A percentile compares a stretch with the other conserved stretches of the same genome.
phyloP scores from a whole-genome alignment of 2,113 vertebrate genomes.

The Pogonocichla stellata region DNA sequence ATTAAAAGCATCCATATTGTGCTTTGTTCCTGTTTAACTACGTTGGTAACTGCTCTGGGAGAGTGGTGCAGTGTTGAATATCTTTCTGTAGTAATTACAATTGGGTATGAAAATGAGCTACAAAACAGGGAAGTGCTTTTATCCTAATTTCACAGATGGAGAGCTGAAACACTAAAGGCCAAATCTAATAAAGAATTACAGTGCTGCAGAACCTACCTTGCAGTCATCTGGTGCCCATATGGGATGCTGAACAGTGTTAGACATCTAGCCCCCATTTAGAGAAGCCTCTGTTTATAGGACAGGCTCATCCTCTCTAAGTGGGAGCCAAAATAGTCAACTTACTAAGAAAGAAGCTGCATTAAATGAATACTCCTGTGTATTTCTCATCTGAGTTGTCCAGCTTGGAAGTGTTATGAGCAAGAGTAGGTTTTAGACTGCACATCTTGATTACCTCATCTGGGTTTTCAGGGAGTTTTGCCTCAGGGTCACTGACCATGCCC shows the following conservation, averaged over 20 bases:
- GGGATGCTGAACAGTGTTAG: neutral
- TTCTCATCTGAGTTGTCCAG: neutral
- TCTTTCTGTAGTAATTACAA: conserved; percentile 51
- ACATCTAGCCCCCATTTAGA: neutral
- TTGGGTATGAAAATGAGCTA: conserved; percentile 30
- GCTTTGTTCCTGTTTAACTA: conserved; percentile 49
- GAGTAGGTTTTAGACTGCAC: neutral
- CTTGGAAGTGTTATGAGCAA: neutral
- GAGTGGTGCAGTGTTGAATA: neutral
- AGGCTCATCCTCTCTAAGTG: neutral
- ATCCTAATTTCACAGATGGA: conserved; percentile 37
- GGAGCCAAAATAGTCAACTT: neutral
- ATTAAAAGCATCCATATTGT: conserved; percentile 29
- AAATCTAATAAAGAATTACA: conserved; percentile 56
- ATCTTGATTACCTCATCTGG: neutral
- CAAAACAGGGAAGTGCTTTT: conserved; percentile 33
- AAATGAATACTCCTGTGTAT: neutral
- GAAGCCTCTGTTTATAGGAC: neutral
- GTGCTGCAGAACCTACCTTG: conserved; percentile 21
- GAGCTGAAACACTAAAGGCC: conserved; percentile 42
- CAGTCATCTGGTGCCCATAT: conserved; percentile 29
- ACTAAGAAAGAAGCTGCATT: neutral
- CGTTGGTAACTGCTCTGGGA: conserved; percentile 9
- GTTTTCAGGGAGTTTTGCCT: neutral
- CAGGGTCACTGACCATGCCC: neutral